Evolutionary conservation across 1,140 invertebrate species (phyloP), one percentile per base, ranked within the genome.

Genomic region (Caenorhabditis latens): DNA sequence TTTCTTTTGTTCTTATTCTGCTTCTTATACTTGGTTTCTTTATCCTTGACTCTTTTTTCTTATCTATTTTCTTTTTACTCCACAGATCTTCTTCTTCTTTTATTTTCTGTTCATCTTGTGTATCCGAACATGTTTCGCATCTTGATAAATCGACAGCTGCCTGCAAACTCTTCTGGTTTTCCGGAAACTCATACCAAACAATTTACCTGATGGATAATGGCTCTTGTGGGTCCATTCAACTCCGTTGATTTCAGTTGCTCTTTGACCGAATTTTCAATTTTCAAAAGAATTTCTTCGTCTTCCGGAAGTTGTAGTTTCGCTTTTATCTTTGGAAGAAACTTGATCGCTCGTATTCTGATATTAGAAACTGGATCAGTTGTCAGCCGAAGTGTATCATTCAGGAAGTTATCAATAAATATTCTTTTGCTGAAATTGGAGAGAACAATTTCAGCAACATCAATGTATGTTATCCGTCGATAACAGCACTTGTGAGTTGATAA

Each of bases 351-450:
- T 53, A 94, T 89, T 84, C 93, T 91, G 65, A 94, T 92, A 90
- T 94, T 94, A 42, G 93, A 91, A 82, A 94, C 93, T 79, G 90
- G 89, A 89, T 94, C 93, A 16, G 90, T 89, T 24, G 91, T 90
- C 84, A 94, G 85, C 84, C 91, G 90, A 61, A 94, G 87, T 24
- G 93, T 86, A 83, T 90, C 88, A 65, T 92, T 90, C 90, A 93
- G 93, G 84, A 94, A 93, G 85, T 93, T 86, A 83, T 93, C 92
- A 88, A 94, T 93, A 90, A 94, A 94, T 86, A 93, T 94, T 83
- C 91, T 88, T 50, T 93, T 92, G 65, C 93, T 94, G 90, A 93
- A 94, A 48, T 93, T 85, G 65, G 93, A 91, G 58, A 94, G 90
- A 83, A 93, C 90, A 79, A 92, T 88, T 85, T 89, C 89, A 89